Percentiles rank a stretch among this genome's conserved stretches.
Evolutionary conservation across 1,140 invertebrate species (phyloP).

Genomic region (Palaemon carinicauda): DNA sequence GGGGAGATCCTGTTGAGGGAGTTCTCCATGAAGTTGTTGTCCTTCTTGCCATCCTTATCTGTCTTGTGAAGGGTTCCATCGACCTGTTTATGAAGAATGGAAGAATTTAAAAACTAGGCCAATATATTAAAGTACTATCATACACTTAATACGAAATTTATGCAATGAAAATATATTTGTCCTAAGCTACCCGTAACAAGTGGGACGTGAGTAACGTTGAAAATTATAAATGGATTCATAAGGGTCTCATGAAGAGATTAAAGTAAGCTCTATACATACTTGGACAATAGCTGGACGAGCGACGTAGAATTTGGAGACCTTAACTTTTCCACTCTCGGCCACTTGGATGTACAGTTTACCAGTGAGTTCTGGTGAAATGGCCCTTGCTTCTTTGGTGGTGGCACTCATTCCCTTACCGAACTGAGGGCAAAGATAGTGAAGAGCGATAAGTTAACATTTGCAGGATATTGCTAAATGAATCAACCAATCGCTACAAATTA

Average conservation of each 20-base stretch:
- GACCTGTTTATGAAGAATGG: neutral
- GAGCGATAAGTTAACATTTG: too few species aligned
- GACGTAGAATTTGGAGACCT: conserved; percentile 22
- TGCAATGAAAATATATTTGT: neutral
- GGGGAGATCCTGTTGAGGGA: conserved; percentile 3
- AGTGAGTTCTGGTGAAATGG: conserved; percentile 4
- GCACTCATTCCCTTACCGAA: conserved; percentile 18
- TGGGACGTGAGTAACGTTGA: too few species aligned
- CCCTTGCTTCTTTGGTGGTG: neutral
- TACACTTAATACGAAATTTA: neutral
- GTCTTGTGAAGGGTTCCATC: conserved; percentile 15
- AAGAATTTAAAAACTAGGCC: neutral
- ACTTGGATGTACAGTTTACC: conserved; percentile 23
- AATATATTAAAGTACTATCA: too few species aligned
- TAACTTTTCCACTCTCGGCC: conserved; percentile 8
- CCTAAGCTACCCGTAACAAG: neutral
- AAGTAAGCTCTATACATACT: neutral
- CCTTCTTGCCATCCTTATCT: neutral
- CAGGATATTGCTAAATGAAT: neutral
- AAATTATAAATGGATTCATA: too few species aligned
- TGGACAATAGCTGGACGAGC: conserved; percentile 15
- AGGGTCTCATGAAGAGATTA: too few species aligned
- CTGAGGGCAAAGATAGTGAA: neutral
- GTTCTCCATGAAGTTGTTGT: conserved; percentile 40
- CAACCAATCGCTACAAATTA: neutral